A percentile compares a stretch with the other conserved stretches of the same genome.
Conservation (phyloP, 2,888 invertebrate species). For the Rhamphomyia laevipes region DNA sequence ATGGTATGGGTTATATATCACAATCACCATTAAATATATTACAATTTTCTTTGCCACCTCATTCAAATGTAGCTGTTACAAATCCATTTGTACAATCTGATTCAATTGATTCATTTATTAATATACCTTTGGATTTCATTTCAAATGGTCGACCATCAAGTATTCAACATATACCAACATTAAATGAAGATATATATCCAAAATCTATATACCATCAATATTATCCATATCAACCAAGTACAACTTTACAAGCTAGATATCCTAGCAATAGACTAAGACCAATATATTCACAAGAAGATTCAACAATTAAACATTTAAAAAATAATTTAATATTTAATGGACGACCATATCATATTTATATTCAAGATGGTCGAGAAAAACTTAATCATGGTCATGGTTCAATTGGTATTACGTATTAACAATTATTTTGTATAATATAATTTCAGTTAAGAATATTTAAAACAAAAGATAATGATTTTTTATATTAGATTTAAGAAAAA, state of each 20-base stretch:
- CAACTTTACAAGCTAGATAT: constrained; percentile 27
- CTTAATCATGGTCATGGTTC: too few species aligned
- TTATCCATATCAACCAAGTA: constrained; percentile 9
- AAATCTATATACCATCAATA: background rate
- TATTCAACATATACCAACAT: constrained; percentile 28
- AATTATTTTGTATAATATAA: too few species aligned
- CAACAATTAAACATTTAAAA: constrained; percentile 52
- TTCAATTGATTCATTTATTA: constrained; percentile 48
- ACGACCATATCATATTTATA: constrained; percentile 14
- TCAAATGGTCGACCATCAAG: constrained; percentile 64
- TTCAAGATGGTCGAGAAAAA: background rate
- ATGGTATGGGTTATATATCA: constrained; percentile 73
- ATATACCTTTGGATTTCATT: constrained; percentile 59
- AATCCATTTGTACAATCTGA: background rate
- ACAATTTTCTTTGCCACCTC: background rate
- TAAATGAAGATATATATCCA: constrained; percentile 43
- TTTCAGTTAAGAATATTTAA: too few species aligned
- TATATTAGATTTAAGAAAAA: too few species aligned
- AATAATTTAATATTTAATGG: constrained; percentile 65
- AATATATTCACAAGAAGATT: constrained; percentile 37
- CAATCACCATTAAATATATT: constrained; percentile 46
- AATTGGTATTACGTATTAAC: too few species aligned
- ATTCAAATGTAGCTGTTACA: background rate
- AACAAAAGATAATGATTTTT: too few species aligned
- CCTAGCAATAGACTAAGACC: constrained; percentile 38